Percentiles rank a stretch among this genome's conserved stretches.
phyloP scores from a whole-genome alignment of 2,888 invertebrate genomes.

The Aphodius sticticus region DNA sequence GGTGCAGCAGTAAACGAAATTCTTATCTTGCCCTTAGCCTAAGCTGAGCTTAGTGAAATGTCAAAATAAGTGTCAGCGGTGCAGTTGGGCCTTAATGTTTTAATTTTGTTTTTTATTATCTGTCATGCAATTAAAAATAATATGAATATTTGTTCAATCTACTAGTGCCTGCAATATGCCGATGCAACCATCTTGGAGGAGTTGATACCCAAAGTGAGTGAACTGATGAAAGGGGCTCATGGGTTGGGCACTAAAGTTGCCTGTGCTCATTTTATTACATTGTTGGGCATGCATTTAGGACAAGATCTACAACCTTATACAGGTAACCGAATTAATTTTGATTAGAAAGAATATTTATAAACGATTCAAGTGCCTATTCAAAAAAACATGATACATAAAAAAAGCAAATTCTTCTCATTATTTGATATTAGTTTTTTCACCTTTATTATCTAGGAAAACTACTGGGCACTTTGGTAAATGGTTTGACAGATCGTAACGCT shows the following conservation, averaged over 20 bases:
- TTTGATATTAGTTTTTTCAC: too few species aligned
- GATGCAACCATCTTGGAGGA: conserved; percentile 80
- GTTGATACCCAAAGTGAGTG: conserved; percentile 82
- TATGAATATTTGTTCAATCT: conserved; percentile 36
- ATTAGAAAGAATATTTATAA: background rate
- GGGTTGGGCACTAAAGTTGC: conserved; percentile 87
- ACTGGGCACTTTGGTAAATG: conserved; percentile 72
- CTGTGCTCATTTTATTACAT: conserved; percentile 79
- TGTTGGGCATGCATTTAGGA: conserved; percentile 66
- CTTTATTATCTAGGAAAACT: conserved; percentile 61
- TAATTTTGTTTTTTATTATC: too few species aligned
- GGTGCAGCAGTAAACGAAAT: too few species aligned
- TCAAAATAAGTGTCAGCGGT: too few species aligned
- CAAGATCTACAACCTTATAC: conserved; percentile 67
- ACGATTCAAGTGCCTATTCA: background rate
- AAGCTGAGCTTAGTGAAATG: too few species aligned
- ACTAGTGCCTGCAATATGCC: conserved; percentile 73
- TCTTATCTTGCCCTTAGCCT: too few species aligned
- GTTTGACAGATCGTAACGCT: conserved; percentile 84
- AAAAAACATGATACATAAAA: too few species aligned
- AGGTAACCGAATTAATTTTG: conserved; percentile 51
- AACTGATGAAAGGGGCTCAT: conserved; percentile 80
- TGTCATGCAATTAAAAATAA: background rate
- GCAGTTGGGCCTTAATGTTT: too few species aligned
- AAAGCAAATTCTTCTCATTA: too few species aligned